phyloP scores from a whole-genome alignment of 2,888 invertebrate genomes.

The Drosophila phalerata region DNA sequence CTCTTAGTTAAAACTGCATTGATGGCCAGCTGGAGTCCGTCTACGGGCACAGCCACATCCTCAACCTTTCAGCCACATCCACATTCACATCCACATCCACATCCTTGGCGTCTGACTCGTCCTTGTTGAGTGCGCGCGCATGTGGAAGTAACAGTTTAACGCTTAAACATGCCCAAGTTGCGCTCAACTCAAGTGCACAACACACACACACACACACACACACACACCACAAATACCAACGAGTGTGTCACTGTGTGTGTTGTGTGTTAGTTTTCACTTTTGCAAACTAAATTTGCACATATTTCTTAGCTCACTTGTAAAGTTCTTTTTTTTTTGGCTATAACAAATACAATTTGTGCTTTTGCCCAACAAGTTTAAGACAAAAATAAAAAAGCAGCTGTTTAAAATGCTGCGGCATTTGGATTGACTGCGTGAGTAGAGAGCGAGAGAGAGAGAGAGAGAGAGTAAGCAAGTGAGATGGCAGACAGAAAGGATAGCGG shows the following conservation, averaged over 20 bases:
- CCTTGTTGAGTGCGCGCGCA: slow-evolving; percentile 55
- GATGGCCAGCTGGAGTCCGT: slow-evolving; percentile 70
- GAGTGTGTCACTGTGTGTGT: slow-evolving; percentile 6
- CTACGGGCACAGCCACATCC: slow-evolving; percentile 15
- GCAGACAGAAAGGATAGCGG: slow-evolving; percentile 8
- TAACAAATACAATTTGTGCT: slow-evolving; percentile 71
- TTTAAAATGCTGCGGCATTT: slow-evolving; percentile 50
- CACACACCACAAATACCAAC: slow-evolving; percentile 23
- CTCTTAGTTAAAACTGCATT: slow-evolving; percentile 71
- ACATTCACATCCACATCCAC: slow-evolving; percentile 10
- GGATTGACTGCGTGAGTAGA: slow-evolving; percentile 20
- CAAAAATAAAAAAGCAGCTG: slow-evolving; percentile 38
- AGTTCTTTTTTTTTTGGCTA: slow-evolving; percentile 50
- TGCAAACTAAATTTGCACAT: slow-evolving; percentile 61
- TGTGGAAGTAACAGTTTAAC: slow-evolving; percentile 80
- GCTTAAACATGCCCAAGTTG: slow-evolving; percentile 77
- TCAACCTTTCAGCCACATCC: background rate
- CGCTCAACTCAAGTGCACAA: slow-evolving; percentile 50
- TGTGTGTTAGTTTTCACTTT: slow-evolving; percentile 65
- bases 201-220: slow-evolving; percentile 31
- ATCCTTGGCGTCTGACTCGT: slow-evolving; percentile 15
- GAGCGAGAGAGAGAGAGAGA: background rate
- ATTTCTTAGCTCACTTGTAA: slow-evolving; percentile 56
- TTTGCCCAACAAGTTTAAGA: slow-evolving; percentile 29
- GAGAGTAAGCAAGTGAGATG: slow-evolving; percentile 16